These are phyloP conservation scores for Haliaeetus leucogaster DNA, from an alignment of 2,113 vertebrate genomes.

Conservation along the genomic window DNA sequence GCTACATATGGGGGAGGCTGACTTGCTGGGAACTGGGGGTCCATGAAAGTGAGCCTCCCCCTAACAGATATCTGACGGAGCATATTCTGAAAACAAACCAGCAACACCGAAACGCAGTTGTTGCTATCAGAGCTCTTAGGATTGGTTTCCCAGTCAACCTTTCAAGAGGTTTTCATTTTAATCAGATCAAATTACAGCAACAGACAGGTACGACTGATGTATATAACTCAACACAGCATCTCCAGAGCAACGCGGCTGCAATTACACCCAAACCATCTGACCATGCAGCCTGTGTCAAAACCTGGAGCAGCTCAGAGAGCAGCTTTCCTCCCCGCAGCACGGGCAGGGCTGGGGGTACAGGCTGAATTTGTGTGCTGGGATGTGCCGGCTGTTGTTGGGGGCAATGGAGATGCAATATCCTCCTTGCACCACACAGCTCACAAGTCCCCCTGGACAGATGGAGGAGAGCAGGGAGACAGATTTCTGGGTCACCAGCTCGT, in stretches of 20 bases:
- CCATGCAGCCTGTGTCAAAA: fast-evolving
- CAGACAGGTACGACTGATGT: neutral
- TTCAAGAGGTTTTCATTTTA: neutral
- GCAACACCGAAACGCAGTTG: neutral
- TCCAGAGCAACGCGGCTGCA: neutral
- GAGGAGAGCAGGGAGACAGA: neutral
- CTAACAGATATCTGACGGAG: neutral
- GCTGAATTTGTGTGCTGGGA: neutral
- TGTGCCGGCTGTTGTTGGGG: neutral
- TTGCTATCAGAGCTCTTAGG: neutral
- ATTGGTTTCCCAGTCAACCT: neutral
- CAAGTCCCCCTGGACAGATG: fast-evolving
- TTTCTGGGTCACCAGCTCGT: neutral
- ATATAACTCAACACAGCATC: neutral
- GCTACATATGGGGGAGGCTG: fast-evolving
- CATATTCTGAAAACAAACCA: neutral
- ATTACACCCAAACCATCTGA: neutral
- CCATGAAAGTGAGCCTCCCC: neutral
- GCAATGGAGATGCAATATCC: fast-evolving
- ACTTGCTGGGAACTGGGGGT: neutral
- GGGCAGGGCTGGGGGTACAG: neutral
- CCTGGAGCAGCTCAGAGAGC: neutral
- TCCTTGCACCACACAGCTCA: neutral
- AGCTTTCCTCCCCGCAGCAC: neutral
- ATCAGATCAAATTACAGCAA: neutral